These are phyloP conservation scores for Ciconia boyciana DNA, from an alignment of 2,113 vertebrate genomes.

Conservation along the genomic window DNA sequence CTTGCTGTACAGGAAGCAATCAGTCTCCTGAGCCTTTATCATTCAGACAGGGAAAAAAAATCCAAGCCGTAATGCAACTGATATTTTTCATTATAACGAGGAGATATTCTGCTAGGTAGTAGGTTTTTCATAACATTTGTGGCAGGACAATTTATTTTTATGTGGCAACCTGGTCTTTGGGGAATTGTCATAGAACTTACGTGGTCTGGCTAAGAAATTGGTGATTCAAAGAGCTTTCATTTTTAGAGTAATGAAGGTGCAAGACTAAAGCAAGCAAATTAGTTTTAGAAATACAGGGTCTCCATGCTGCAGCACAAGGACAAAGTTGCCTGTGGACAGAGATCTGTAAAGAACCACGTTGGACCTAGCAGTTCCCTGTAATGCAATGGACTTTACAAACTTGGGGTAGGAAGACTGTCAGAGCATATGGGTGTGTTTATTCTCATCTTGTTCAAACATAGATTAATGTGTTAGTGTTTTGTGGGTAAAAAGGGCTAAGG, in stretches of 20 bases:
- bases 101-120: not conserved
- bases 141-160: not conserved
- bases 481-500: not conserved
- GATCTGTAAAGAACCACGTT: not conserved
- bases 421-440: not conserved
- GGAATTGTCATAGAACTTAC: not conserved
- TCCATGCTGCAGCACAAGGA: not conserved
- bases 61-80: not conserved
- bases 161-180: not conserved
- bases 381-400: not conserved
- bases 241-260: not conserved
- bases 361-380: not conserved
- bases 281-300: not conserved
- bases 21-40: not conserved
- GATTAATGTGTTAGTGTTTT: not conserved
- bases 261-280: not conserved
- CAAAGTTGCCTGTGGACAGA: not conserved
- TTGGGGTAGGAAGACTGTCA: not conserved
- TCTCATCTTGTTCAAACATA: not conserved
- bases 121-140: not conserved
- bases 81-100: slow-evolving; percentile 6
- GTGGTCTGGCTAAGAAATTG: not conserved
- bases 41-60: not conserved
- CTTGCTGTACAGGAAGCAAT: not conserved
- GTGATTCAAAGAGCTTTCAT: not conserved